phyloP scores from a whole-genome alignment of 1,140 invertebrate genomes.

The Nephila pilipes region DNA sequence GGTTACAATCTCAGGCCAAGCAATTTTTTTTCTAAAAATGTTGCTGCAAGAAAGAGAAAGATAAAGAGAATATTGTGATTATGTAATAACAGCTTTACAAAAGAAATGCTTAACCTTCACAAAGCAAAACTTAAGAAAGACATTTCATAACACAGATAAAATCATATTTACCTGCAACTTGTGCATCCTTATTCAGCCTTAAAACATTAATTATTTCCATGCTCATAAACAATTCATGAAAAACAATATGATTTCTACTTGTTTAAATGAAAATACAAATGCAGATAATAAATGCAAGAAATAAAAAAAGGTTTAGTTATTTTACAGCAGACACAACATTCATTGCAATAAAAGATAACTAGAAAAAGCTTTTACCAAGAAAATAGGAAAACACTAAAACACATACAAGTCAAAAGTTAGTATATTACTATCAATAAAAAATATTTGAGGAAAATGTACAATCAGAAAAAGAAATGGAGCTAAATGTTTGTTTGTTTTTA shows the following conservation, averaged over 20 bases:
- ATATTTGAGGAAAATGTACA: too few relatives aligned
- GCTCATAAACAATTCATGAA: conserved; percentile 42
- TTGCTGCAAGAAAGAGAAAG: conserved; percentile 45
- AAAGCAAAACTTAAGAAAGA: conserved; percentile 35
- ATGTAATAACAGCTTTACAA: conserved; percentile 17
- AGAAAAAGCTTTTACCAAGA: conserved; percentile 29
- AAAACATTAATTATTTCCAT: conserved; percentile 47
- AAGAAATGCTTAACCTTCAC: conserved; percentile 5
- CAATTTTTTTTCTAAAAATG: conserved; percentile 47
- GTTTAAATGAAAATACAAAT: conserved; percentile 30
- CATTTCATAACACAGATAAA: conserved; percentile 40
- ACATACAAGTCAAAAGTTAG: conserved; percentile 5
- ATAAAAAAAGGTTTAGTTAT: not conserved
- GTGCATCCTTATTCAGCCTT: conserved; percentile 44
- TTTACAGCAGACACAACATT: conserved; percentile 48
- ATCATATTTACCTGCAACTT: conserved; percentile 53
- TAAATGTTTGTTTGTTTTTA: too few relatives aligned
- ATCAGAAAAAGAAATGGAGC: too few relatives aligned
- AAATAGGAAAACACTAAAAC: conserved; percentile 22
- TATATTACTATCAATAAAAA: not conserved
- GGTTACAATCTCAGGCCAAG: conserved; percentile 29
- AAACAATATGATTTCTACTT: conserved; percentile 37
- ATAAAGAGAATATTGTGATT: conserved; percentile 23
- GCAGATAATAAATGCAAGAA: conserved; percentile 22
- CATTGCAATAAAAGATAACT: conserved; percentile 7